A percentile compares a stretch with the other conserved stretches of the same genome.
These are phyloP conservation scores for Clarias macrocephalus DNA, from an alignment of 2,113 vertebrate species.

Conservation along the genomic window DNA sequence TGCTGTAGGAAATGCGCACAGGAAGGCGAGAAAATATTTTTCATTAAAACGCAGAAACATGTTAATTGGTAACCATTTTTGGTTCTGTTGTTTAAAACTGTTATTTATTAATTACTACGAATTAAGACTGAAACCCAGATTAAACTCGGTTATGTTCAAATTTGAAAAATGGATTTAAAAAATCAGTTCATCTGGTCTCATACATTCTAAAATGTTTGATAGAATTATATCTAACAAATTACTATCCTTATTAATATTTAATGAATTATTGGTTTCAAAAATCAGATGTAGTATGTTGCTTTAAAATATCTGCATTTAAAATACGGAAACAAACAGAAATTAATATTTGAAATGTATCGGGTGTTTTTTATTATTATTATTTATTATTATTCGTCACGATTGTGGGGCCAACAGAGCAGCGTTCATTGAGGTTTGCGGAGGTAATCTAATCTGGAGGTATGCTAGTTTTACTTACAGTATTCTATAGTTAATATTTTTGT, in stretches of 20 bases:
- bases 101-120: too few species aligned
- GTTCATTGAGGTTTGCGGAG: not conserved
- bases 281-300: not conserved
- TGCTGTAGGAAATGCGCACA: not conserved
- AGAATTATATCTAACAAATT: not conserved
- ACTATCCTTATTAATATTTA: not conserved
- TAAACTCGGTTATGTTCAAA: not conserved
- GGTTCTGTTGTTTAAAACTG: not conserved
- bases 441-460: not conserved
- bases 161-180: not conserved
- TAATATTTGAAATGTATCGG: too few species aligned
- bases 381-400: not conserved
- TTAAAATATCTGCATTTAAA: conserved; percentile 50
- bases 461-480: not conserved
- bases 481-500: conserved; percentile 22
- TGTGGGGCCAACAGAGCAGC: not conserved
- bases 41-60: not conserved
- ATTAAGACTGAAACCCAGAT: not conserved
- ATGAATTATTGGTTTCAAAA: not conserved
- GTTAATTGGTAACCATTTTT: not conserved
- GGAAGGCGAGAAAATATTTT: not conserved
- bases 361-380: not conserved
- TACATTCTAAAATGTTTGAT: not conserved
- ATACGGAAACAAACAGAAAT: conserved; percentile 33
- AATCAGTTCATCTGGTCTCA: not conserved